Conservation (phyloP, 2,113 vertebrate genomes). For the human region DNA sequence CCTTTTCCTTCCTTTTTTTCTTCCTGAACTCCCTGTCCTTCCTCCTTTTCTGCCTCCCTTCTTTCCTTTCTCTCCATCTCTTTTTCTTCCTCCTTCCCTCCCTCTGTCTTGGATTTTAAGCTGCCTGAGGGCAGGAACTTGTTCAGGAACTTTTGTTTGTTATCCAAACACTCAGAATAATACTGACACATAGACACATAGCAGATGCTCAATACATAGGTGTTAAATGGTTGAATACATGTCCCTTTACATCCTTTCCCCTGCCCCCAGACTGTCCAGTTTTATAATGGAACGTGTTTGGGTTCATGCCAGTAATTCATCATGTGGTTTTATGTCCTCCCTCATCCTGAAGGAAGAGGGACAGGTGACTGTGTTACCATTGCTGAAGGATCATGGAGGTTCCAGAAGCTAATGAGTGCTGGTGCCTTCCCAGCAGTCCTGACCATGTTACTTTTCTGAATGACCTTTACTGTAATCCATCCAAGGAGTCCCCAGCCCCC, state of each 20-base stretch:
- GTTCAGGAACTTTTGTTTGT: background rate
- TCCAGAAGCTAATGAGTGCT: background rate
- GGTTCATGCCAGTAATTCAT: background rate
- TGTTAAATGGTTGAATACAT: background rate
- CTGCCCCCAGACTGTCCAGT: background rate
- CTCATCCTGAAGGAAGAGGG: background rate
- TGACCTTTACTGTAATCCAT: conserved; percentile 51
- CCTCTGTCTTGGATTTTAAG: background rate
- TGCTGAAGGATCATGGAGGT: background rate
- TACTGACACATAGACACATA: background rate
- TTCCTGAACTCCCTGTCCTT: background rate
- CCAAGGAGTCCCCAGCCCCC: background rate
- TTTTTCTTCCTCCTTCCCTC: too few relatives aligned
- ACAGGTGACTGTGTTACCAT: background rate
- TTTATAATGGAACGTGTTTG: background rate
- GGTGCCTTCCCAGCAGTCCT: background rate
- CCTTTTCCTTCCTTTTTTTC: background rate
- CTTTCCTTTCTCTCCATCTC: background rate
- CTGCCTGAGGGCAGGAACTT: background rate
- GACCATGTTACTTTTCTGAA: background rate
- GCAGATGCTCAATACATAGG: background rate
- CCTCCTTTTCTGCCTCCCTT: background rate
- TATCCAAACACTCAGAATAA: background rate
- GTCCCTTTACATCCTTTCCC: background rate
- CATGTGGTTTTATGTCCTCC: background rate